Evolutionary conservation across 2,888 invertebrate genomes (phyloP).

Genomic region (Caenorhabditis uteleia): DNA sequence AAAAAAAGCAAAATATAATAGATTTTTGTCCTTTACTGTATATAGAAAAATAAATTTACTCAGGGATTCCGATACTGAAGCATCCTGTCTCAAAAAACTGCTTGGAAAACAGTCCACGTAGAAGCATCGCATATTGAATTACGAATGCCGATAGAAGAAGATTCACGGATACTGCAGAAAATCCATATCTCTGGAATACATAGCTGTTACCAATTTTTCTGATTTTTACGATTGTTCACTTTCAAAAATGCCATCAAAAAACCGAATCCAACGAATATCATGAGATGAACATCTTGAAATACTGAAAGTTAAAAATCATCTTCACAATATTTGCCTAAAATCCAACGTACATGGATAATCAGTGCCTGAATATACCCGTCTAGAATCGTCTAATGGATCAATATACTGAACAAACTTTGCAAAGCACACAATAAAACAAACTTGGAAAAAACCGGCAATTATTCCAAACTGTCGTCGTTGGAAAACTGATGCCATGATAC

Average conservation of each 20-base stretch:
- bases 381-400: conserved; percentile 55
- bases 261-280: conserved; percentile 68
- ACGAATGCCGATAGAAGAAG: conserved; percentile 83
- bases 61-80: conserved; percentile 64
- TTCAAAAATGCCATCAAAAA: conserved; percentile 68
- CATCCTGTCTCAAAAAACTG: conserved; percentile 55
- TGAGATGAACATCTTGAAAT: conserved; percentile 69
- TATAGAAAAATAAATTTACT: conserved; percentile 43
- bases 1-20: too few relatives aligned
- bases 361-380: conserved; percentile 56
- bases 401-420: conserved; percentile 59
- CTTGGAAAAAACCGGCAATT: conserved; percentile 60
- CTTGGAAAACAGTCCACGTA: conserved; percentile 69
- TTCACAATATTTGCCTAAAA: conserved; percentile 2
- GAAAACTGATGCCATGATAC: conserved; percentile 43
- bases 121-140: conserved; percentile 79
- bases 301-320: conserved; percentile 39
- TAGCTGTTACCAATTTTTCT: neutral
- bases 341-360: conserved; percentile 56
- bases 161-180: conserved; percentile 86
- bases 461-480: conserved; percentile 61
- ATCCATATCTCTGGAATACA: conserved; percentile 77
- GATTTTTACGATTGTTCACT: conserved; percentile 10
- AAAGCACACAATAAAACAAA: conserved; percentile 58
- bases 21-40: too few relatives aligned